Conservation (phyloP, 2,797 vertebrate genomes). For the Acanthis flammea region DNA sequence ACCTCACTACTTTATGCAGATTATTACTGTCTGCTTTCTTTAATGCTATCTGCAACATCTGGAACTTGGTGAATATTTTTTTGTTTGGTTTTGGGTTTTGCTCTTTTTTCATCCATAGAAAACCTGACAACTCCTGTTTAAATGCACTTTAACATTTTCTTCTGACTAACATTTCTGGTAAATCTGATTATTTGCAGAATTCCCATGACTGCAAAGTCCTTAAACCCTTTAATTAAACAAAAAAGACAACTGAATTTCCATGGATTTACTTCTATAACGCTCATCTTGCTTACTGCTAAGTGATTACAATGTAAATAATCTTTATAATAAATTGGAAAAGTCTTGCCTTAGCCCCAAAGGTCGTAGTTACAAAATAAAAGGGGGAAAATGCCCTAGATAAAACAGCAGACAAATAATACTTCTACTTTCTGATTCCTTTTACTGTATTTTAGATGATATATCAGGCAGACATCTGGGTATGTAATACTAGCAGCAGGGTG, state of each 20-base stretch:
- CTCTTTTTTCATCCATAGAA: neutral
- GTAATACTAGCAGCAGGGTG: slow-evolving; percentile 10
- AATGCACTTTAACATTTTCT: neutral
- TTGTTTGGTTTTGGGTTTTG: neutral
- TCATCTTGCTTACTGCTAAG: neutral
- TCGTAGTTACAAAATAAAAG: neutral
- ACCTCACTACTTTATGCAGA: neutral
- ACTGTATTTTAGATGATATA: neutral
- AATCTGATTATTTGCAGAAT: neutral
- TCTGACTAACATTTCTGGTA: neutral
- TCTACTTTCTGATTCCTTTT: neutral
- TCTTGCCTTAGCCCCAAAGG: neutral
- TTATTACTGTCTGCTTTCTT: neutral
- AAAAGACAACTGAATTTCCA: neutral
- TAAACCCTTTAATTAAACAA: neutral
- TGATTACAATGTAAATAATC: neutral
- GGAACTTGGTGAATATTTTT: neutral
- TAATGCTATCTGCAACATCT: neutral
- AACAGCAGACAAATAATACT: neutral
- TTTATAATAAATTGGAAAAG: neutral
- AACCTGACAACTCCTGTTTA: neutral
- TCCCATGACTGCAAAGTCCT: neutral
- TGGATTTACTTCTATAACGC: neutral
- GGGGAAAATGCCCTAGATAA: accelerated
- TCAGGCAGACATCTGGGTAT: slow-evolving; percentile 36